A percentile compares a stretch with the other conserved stretches of the same genome.
These are phyloP conservation scores for Venusia cambrica DNA, from an alignment of 2,888 invertebrate genomes.

Conservation along the genomic window DNA sequence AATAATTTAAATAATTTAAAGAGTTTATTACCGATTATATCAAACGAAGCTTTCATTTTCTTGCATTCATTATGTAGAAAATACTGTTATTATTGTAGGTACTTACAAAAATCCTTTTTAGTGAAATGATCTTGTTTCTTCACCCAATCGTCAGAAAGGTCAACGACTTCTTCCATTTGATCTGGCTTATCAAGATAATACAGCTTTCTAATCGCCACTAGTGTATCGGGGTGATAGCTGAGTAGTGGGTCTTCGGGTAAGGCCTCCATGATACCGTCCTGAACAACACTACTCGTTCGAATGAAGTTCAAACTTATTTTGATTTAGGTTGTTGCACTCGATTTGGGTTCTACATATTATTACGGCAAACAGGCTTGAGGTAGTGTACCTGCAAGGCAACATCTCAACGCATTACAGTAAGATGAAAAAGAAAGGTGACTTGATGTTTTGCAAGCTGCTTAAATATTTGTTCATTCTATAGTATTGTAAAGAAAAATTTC, in stretches of 20 bases:
- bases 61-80: neutral
- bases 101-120: constrained; percentile 38
- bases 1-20: too few species aligned
- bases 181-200: constrained; percentile 36
- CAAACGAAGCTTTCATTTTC: too few species aligned
- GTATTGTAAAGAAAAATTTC: too few species aligned
- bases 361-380: too few species aligned
- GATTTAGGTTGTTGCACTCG: neutral
- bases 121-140: constrained; percentile 37
- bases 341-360: too few species aligned
- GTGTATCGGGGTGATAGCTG: constrained; percentile 27
- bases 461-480: too few species aligned
- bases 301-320: neutral
- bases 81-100: too few species aligned
- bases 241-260: constrained; percentile 25
- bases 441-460: too few species aligned
- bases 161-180: constrained; percentile 34
- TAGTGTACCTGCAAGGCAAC: too few species aligned
- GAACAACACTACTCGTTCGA: neutral
- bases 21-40: too few species aligned
- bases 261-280: constrained; percentile 11
- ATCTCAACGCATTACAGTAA: too few species aligned
- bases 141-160: constrained; percentile 36
- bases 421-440: too few species aligned
- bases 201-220: constrained; percentile 26